A percentile compares a stretch with the other conserved stretches of the same genome.
Conservation (phyloP, 2,888 invertebrate genomes). For the Cremastobaeus sp. region DNA sequence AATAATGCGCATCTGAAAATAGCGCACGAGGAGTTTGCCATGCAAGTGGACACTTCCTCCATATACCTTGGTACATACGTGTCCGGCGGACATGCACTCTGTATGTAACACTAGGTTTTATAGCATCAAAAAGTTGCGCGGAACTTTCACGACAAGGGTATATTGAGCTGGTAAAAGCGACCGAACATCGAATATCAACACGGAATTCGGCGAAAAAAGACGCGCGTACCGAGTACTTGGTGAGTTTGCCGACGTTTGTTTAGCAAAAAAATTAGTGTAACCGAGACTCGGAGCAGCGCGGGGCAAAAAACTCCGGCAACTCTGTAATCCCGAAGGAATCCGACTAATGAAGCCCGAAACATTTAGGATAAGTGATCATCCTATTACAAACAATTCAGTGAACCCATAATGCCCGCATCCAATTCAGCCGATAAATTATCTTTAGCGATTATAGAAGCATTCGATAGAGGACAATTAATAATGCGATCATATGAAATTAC, state of each 20-base stretch:
- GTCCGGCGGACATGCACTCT: no score
- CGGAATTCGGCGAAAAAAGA: no score
- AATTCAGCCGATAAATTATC: conserved; percentile 35
- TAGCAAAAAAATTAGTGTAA: no score
- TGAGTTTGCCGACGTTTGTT: no score
- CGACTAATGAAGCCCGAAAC: conserved; percentile 41
- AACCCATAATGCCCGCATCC: conserved; percentile 20
- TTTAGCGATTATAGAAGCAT: conserved; percentile 30
- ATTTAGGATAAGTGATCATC: conserved; percentile 48
- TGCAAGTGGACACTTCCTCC: background rate
- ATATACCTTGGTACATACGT: no score
- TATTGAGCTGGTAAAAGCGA: no score
- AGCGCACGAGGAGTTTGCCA: background rate
- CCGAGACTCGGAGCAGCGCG: no score
- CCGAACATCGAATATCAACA: no score
- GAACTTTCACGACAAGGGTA: no score
- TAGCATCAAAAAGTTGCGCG: no score
- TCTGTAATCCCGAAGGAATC: conserved; percentile 1
- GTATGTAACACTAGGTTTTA: no score
- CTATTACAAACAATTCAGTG: conserved; percentile 43
- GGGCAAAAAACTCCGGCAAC: background rate
- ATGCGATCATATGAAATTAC: conserved; percentile 47
- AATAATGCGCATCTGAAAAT: background rate
- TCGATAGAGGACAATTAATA: conserved; percentile 48
- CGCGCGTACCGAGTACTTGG: no score